Conservation (phyloP, 2,888 invertebrate species). For the Tolmerus cingulatus region DNA sequence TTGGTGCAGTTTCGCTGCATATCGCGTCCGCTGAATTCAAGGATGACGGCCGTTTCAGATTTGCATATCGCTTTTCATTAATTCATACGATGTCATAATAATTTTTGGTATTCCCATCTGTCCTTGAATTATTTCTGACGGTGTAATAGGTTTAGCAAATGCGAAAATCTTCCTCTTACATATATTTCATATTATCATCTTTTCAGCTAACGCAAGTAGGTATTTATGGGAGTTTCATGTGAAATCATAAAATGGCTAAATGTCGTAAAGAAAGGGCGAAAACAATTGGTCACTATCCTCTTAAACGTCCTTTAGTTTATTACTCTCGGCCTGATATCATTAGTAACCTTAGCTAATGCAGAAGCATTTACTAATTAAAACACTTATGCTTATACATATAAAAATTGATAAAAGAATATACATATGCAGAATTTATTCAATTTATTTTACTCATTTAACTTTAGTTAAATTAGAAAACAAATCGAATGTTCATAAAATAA, state of each 20-base stretch:
- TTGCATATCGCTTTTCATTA: not conserved
- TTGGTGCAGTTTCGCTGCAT: not conserved
- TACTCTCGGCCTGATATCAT: no score
- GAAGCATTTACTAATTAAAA: no score
- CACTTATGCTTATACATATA: no score
- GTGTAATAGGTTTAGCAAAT: not conserved
- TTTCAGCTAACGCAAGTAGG: not conserved
- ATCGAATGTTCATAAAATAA: no score
- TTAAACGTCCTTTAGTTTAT: no score
- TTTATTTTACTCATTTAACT: no score
- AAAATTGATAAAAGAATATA: no score
- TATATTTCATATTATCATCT: not conserved
- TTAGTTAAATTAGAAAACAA: no score
- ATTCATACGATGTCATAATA: not conserved
- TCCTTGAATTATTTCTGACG: not conserved
- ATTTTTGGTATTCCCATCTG: not conserved
- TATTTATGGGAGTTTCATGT: not conserved
- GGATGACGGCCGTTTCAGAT: not conserved
- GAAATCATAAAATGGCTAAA: not conserved
- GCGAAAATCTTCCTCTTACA: not conserved
- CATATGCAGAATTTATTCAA: no score
- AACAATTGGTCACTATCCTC: no score
- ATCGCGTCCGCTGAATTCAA: not conserved
- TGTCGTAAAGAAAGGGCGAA: no score
- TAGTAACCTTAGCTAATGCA: no score